Evolutionary conservation across 2,113 vertebrate genomes (phyloP).

Genomic region (Takifugu flavidus): DNA sequence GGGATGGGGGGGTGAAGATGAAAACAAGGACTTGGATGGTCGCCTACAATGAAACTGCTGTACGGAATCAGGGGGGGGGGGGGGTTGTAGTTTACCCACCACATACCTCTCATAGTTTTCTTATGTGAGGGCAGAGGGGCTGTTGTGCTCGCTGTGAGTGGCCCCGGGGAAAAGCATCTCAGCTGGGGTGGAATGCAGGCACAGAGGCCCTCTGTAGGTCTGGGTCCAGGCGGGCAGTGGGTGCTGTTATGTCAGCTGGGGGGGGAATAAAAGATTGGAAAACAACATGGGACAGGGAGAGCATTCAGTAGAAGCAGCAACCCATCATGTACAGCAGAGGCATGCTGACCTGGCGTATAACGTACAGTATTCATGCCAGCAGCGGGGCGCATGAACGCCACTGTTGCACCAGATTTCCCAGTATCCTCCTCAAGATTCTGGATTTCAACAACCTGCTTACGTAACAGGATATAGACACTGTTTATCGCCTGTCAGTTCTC

Average conservation of each 20-base stretch:
- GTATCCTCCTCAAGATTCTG: background rate
- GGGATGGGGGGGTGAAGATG: background rate
- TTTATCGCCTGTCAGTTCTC: slow-evolving; percentile 5
- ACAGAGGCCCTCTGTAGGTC: slow-evolving; percentile 35
- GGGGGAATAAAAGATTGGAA: slow-evolving; percentile 10
- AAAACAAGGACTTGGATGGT: slow-evolving; percentile 22
- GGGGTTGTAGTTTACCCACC: slow-evolving; percentile 31
- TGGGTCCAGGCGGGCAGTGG: slow-evolving; percentile 42
- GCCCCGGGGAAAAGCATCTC: slow-evolving; percentile 52
- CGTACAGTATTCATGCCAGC: slow-evolving; percentile 1
- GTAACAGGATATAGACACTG: slow-evolving; percentile 12
- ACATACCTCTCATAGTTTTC: slow-evolving; percentile 60
- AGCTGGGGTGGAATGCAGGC: slow-evolving; percentile 60
- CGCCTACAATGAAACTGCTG: slow-evolving; percentile 22
- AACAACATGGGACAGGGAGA: slow-evolving; percentile 27
- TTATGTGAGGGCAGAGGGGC: slow-evolving; percentile 50
- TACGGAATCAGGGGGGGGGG: slow-evolving; percentile 11
- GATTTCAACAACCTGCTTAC: slow-evolving; percentile 13
- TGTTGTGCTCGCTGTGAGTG: slow-evolving; percentile 37
- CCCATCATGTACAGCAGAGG: slow-evolving; percentile 13
- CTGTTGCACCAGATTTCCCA: background rate
- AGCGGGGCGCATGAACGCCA: background rate
- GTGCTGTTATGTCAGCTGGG: slow-evolving; percentile 57
- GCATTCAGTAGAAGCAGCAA: slow-evolving; percentile 25
- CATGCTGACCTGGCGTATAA: slow-evolving; percentile 1